phyloP scores from a whole-genome alignment of 1,140 invertebrate species.

The Papilio aristodemus region DNA sequence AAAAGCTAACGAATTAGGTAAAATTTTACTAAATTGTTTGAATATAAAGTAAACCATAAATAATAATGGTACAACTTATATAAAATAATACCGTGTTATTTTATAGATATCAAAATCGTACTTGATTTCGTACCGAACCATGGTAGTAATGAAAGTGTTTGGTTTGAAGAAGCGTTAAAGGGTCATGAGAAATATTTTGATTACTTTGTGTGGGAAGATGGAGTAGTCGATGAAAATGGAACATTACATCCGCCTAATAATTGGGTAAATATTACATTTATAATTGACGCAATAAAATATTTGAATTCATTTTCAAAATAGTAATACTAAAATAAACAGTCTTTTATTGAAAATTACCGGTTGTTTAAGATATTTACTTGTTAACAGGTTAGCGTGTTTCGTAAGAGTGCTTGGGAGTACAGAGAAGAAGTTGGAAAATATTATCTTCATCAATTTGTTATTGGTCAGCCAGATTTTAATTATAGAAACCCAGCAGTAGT shows the following conservation, averaged over 20 bases:
- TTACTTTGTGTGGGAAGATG: conserved; percentile 86
- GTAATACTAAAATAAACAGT: too few relatives aligned
- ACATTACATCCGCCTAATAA: conserved; percentile 83
- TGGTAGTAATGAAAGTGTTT: conserved; percentile 85
- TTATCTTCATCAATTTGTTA: conserved; percentile 87
- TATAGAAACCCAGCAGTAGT: conserved; percentile 84
- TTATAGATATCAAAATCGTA: conserved; percentile 70
- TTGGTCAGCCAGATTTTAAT: conserved; percentile 89
- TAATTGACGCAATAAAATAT: background rate
- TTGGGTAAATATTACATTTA: conserved; percentile 80
- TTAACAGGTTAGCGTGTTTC: conserved; percentile 82
- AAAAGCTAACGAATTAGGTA: conserved; percentile 79
- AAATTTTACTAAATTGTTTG: too few relatives aligned
- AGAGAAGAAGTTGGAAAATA: conserved; percentile 84
- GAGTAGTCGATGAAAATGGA: conserved; percentile 73
- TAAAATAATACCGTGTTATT: background rate
- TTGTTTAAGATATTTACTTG: conserved; percentile 29
- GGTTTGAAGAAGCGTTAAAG: conserved; percentile 84
- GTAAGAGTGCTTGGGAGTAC: conserved; percentile 86
- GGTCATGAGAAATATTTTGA: conserved; percentile 83
- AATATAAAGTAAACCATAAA: too few relatives aligned
- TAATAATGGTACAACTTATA: background rate
- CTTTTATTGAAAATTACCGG: background rate
- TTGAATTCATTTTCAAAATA: conserved; percentile 22
- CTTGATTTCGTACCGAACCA: conserved; percentile 87